Percentiles rank a stretch among this genome's conserved stretches.
These are phyloP conservation scores for Anguilla marmorata DNA, from an alignment of 2,797 vertebrate genomes.

Conservation along the genomic window DNA sequence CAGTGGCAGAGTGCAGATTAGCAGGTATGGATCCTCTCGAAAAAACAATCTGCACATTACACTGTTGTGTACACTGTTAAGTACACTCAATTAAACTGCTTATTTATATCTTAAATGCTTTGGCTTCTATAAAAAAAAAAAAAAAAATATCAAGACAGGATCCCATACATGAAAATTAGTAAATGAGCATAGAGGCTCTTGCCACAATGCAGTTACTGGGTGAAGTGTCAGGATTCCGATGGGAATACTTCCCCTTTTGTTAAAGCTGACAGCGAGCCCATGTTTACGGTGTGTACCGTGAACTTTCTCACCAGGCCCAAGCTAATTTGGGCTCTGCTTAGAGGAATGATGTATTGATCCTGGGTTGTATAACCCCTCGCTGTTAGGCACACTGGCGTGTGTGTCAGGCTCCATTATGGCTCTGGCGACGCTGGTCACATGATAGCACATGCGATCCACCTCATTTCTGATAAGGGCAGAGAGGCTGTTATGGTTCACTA, in stretches of 20 bases:
- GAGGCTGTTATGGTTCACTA: neutral
- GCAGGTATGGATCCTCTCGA: too few species aligned
- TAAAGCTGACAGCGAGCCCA: neutral
- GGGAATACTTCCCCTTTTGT: neutral
- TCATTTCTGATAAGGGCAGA: neutral
- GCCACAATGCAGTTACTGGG: neutral
- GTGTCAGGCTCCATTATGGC: neutral
- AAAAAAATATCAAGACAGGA: neutral
- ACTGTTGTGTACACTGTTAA: too few species aligned
- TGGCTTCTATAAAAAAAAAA: too few species aligned
- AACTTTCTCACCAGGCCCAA: slow-evolving; percentile 24
- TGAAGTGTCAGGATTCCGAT: neutral
- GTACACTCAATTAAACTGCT: too few species aligned
- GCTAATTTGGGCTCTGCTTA: neutral
- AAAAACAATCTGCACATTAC: too few species aligned
- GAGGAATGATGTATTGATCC: slow-evolving; percentile 2
- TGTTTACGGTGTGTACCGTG: neutral
- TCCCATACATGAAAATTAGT: neutral
- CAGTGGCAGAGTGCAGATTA: too few species aligned
- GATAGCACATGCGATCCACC: neutral
- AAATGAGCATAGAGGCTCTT: neutral
- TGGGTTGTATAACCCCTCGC: neutral
- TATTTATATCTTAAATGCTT: too few species aligned
- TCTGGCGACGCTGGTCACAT: neutral
- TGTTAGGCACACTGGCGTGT: neutral